phyloP scores from a whole-genome alignment of 2,797 vertebrate genomes.

The Hemibagrus guttatus region DNA sequence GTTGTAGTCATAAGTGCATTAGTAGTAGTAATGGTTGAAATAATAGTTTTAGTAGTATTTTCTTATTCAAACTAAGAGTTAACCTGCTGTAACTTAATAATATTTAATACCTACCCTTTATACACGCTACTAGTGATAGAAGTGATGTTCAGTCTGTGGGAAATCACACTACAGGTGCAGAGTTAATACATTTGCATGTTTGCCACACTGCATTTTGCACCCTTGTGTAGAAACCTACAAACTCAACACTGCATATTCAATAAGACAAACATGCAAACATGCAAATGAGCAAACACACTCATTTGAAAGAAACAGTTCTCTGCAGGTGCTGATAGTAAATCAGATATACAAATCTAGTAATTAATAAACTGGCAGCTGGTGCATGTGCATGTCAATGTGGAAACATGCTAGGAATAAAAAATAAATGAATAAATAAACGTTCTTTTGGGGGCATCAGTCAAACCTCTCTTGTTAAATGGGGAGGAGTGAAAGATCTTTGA shows the following conservation, averaged over 20 bases:
- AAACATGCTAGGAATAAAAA: neutral
- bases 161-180: neutral
- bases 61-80: neutral
- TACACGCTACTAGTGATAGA: neutral
- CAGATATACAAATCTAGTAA: neutral
- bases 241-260: conserved; percentile 16
- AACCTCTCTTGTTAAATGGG: conserved; percentile 35
- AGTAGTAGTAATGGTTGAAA: too few relatives aligned
- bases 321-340: neutral
- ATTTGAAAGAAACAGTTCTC: conserved; percentile 6
- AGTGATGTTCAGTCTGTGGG: too few relatives aligned
- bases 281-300: too few relatives aligned
- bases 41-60: too few relatives aligned
- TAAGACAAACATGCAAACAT: conserved; percentile 2
- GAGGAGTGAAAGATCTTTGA: conserved; percentile 49
- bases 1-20: too few relatives aligned
- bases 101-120: neutral
- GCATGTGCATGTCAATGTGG: neutral
- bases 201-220: conserved; percentile 6
- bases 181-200: neutral
- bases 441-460: conserved; percentile 53
- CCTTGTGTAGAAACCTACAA: conserved; percentile 4
- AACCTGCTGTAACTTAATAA: neutral
- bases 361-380: conserved; percentile 1
- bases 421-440: neutral